Base-by-base conservation (phyloP, 2,888 invertebrate genomes). In the Linnaemya tessellans region DNA sequence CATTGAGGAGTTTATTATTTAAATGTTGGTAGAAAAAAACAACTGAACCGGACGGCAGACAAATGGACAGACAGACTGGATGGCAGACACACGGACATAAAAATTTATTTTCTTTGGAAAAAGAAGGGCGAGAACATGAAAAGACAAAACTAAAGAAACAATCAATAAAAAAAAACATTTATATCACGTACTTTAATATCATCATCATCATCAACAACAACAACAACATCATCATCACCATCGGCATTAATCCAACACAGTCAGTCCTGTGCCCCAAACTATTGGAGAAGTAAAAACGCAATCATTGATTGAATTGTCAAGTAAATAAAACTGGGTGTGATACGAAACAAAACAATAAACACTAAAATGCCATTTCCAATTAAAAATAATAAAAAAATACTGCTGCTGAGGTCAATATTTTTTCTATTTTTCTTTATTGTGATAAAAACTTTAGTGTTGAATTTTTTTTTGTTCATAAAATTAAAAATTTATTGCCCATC, bases 71-170 rank as follows among this genome's bases (percentile, higher is more conserved):
- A 73, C 74, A 70, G 65, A 75, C 74, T 20, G 54, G 38, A 11
- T 73, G 67, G 80, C 74, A 80, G 77, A 80, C 78, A 68, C 13
- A 77, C 84, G 80, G 87, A 80, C 78, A 80, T 70, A 73, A 38
- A 82, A 78, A 78, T 83, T 74, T 78, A 83, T 82, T 80, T 84
- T 75, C 84, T 60, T 71, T 13, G 64, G 25, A 80, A 71, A 67
- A 68, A 68, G 35, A 84, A 74, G 73, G 67, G 68, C 73, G 73
- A 80, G 43, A 64, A 68, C 49, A 51, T 35, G 9, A 18, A 60
- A 64, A 25, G 8, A 49, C 22, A 35, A 70, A 20, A 75, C 60
- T 64, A 64, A 64, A 43, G 62, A 41, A 64, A 64, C 41, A 64
- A 46, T 64, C 20, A 64, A 25, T 38, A 22, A 46, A 64, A 62